Conservation (phyloP, 2,113 vertebrate species). For the Rhinolophus ferrumequinum region DNA sequence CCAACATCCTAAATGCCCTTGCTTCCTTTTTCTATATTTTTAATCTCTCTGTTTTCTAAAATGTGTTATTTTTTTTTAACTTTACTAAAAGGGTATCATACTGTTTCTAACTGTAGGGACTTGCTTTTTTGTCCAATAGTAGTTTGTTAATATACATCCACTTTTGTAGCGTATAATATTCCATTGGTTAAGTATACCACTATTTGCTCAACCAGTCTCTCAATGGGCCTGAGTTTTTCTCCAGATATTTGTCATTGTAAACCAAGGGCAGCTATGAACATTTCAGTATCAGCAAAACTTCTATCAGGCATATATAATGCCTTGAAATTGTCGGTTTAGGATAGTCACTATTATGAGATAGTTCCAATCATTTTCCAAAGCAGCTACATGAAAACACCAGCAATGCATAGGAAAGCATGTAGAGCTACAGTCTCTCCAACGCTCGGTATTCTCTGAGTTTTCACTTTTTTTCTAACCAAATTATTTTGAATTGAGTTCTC, state of each 20-base stretch:
- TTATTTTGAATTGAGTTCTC: neutral
- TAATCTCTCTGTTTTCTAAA: neutral
- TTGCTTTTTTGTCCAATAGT: neutral
- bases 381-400: neutral
- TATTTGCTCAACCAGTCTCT: neutral
- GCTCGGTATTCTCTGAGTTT: rapidly evolving
- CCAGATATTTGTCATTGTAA: neutral
- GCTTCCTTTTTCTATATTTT: neutral
- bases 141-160: neutral
- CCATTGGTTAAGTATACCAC: neutral
- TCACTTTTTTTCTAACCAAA: neutral
- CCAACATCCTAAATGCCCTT: neutral
- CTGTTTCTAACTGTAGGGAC: neutral
- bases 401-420: neutral
- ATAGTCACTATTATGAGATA: neutral
- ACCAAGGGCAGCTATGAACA: neutral
- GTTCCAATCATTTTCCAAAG: neutral
- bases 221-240: neutral
- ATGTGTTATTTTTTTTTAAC: neutral
- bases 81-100: neutral
- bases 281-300: neutral
- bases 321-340: neutral
- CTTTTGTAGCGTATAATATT: neutral
- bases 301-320: neutral
- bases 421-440: neutral